These are phyloP conservation scores for Himalopsyche japonica DNA, from an alignment of 2,888 invertebrate species.

Conservation along the genomic window DNA sequence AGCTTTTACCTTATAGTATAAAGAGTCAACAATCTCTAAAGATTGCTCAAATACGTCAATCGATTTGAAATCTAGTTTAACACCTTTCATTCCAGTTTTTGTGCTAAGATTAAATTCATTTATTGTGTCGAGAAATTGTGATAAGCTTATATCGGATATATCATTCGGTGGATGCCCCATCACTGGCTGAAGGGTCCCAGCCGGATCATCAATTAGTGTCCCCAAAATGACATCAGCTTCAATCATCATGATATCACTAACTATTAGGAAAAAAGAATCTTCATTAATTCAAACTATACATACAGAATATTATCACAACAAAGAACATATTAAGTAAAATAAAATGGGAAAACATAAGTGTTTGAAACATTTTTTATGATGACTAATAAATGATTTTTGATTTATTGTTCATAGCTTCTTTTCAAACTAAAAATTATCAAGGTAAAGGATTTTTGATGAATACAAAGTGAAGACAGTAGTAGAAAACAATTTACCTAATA, in stretches of 20 bases:
- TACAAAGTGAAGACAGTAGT: neutral
- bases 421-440: too few relatives aligned
- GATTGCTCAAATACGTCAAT: slow-evolving; percentile 71
- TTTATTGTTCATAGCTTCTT: too few relatives aligned
- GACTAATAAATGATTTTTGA: too few relatives aligned
- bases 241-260: slow-evolving; percentile 73
- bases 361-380: neutral
- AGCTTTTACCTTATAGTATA: slow-evolving; percentile 49
- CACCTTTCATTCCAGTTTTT: slow-evolving; percentile 65
- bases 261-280: neutral
- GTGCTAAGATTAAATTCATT: slow-evolving; percentile 55
- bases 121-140: slow-evolving; percentile 69
- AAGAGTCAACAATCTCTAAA: slow-evolving; percentile 50
- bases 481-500: slow-evolving; percentile 57
- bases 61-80: slow-evolving; percentile 87
- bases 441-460: neutral
- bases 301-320: too few relatives aligned
- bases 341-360: too few relatives aligned
- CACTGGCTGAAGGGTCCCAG: slow-evolving; percentile 64
- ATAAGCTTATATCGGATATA: slow-evolving; percentile 74
- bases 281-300: neutral
- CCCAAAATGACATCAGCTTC: slow-evolving; percentile 85
- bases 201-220: slow-evolving; percentile 56
- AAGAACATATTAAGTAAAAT: too few relatives aligned
- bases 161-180: slow-evolving; percentile 85